Conservation (phyloP, 2,888 invertebrate genomes). For the Tanytarsus gracilentus region DNA sequence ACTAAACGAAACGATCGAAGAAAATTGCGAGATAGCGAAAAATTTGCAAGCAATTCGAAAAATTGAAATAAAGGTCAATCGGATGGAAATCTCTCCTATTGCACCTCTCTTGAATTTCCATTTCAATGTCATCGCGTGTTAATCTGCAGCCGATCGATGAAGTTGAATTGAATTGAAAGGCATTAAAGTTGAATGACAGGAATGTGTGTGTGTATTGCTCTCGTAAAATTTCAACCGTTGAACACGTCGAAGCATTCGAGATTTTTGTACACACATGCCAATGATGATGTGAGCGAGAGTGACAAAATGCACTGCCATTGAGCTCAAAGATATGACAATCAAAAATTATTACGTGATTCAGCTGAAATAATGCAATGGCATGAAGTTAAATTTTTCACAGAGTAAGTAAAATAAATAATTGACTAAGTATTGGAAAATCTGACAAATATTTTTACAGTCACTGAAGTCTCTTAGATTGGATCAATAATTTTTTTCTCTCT, state of each 20-base stretch:
- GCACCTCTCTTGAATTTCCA: background rate
- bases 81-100: background rate
- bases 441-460: no score
- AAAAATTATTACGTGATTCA: constrained; percentile 11
- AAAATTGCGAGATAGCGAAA: no score
- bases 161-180: background rate
- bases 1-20: no score
- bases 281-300: background rate
- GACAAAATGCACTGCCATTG: background rate
- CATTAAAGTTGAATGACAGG: background rate
- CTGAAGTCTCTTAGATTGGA: no score
- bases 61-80: constrained; percentile 24
- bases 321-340: constrained; percentile 5
- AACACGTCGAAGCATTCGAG: no score
- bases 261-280: no score
- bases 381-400: no score
- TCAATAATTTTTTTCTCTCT: background rate
- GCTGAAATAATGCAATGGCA: constrained; percentile 7
- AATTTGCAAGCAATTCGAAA: background rate
- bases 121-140: constrained; percentile 2
- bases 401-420: no score
- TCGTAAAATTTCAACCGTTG: no score
- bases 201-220: no score
- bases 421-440: no score
- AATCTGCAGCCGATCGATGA: background rate